phyloP scores from a whole-genome alignment of 2,797 vertebrate species.

The Takifugu ocellatus region DNA sequence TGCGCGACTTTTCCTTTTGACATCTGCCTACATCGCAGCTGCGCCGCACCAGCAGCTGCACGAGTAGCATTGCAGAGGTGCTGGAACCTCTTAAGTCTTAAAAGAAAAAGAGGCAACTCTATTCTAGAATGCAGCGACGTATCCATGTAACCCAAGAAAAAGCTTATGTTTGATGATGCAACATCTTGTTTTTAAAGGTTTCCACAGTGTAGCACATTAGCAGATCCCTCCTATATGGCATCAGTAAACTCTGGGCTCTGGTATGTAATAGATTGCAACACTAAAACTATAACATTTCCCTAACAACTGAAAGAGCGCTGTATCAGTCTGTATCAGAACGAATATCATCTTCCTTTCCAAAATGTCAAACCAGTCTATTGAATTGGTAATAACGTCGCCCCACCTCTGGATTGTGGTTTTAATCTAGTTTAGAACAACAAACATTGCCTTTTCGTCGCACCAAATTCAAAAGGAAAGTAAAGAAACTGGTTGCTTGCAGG shows the following conservation, averaged over 20 bases:
- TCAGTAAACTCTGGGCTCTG: no score
- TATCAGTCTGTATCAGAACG: neutral
- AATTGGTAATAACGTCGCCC: conserved; percentile 71
- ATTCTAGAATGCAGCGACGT: conserved; percentile 11
- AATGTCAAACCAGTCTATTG: conserved; percentile 55
- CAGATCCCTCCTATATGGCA: no score
- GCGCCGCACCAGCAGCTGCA: conserved; percentile 13
- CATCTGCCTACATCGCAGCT: conserved; percentile 39
- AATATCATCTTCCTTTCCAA: conserved; percentile 17
- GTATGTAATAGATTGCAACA: conserved; percentile 11
- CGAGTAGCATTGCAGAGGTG: conserved; percentile 5
- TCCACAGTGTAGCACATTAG: no score
- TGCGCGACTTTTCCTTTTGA: conserved; percentile 25
- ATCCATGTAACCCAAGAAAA: no score
- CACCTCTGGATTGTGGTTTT: conserved; percentile 55
- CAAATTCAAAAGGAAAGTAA: conserved; percentile 19
- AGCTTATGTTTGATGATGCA: no score
- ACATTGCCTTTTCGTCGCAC: conserved; percentile 51
- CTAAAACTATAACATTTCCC: neutral
- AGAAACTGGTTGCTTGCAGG: conserved; percentile 23
- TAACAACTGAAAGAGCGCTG: neutral
- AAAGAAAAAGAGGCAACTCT: neutral
- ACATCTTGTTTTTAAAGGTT: no score
- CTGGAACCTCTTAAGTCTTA: conserved; percentile 30
- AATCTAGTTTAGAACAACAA: conserved; percentile 67